These are phyloP conservation scores for Phasia obesa DNA, from an alignment of 2,888 invertebrate species.

Conservation along the genomic window DNA sequence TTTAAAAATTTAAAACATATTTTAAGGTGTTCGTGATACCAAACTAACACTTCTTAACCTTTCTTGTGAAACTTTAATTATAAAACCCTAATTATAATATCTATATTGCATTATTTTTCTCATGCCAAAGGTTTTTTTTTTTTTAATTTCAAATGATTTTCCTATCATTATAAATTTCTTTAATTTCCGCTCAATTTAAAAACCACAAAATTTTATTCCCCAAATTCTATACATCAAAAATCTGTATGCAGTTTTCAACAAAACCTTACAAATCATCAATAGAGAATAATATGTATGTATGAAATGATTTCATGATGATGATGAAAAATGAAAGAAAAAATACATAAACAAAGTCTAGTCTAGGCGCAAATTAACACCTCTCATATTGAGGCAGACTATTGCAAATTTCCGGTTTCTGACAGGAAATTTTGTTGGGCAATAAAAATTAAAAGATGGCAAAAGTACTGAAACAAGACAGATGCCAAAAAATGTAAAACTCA, in stretches of 20 bases:
- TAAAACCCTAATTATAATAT: neutral
- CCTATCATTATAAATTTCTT: slow-evolving; percentile 36
- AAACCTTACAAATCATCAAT: slow-evolving; percentile 16
- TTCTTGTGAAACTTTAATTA: neutral
- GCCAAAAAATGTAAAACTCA: neutral
- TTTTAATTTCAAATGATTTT: slow-evolving; percentile 6
- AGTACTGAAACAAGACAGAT: neutral
- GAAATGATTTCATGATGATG: slow-evolving; percentile 14
- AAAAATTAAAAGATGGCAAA: neutral
- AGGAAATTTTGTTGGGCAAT: slow-evolving; percentile 57
- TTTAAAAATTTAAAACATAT: too few species aligned
- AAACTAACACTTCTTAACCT: too few species aligned
- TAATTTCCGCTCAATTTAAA: slow-evolving; percentile 63
- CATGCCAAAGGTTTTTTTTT: slow-evolving; percentile 5
- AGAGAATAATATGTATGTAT: slow-evolving; percentile 7
- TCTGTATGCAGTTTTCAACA: slow-evolving; percentile 23
- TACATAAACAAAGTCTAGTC: slow-evolving; percentile 46
- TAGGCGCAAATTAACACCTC: slow-evolving; percentile 65
- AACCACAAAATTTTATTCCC: slow-evolving; percentile 55
- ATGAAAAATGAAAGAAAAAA: slow-evolving; percentile 1
- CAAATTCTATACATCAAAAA: slow-evolving; percentile 1
- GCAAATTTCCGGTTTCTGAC: slow-evolving; percentile 68
- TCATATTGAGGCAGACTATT: slow-evolving; percentile 68
- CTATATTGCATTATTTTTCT: too few species aligned
- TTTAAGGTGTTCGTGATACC: too few species aligned